phyloP scores from a whole-genome alignment of 2,113 vertebrate species.

The Carettochelys insculpta region DNA sequence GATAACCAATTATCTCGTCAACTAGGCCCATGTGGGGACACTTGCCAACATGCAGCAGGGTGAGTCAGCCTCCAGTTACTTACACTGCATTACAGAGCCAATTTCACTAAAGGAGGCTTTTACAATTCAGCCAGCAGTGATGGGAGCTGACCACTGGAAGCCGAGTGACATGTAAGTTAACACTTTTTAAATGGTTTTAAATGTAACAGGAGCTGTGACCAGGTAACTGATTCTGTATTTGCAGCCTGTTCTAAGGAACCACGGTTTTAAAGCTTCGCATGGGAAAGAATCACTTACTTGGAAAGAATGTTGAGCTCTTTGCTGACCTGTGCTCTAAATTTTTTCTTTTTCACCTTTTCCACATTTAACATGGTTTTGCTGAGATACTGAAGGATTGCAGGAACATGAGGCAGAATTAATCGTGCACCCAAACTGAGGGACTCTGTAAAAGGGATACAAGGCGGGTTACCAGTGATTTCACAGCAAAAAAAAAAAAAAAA shows the following conservation, averaged over 20 bases:
- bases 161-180: neutral
- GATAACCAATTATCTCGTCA: neutral
- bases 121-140: neutral
- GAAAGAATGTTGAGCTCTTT: constrained; percentile 97
- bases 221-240: neutral
- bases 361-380: constrained; percentile 83
- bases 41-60: neutral
- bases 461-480: neutral
- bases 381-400: constrained; percentile 89
- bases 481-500: no score
- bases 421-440: constrained; percentile 80
- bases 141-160: neutral
- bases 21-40: neutral
- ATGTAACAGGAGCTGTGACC: neutral
- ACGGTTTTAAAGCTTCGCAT: neutral
- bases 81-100: neutral
- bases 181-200: neutral
- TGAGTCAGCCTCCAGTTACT: neutral
- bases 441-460: constrained; percentile 76
- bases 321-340: constrained; percentile 86
- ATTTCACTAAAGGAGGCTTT: neutral
- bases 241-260: neutral
- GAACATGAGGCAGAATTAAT: constrained; percentile 88
- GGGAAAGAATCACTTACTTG: constrained; percentile 83
- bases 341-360: constrained; percentile 90